phyloP scores from a whole-genome alignment of 2,797 vertebrate genomes.

The Pangasius djambal region DNA sequence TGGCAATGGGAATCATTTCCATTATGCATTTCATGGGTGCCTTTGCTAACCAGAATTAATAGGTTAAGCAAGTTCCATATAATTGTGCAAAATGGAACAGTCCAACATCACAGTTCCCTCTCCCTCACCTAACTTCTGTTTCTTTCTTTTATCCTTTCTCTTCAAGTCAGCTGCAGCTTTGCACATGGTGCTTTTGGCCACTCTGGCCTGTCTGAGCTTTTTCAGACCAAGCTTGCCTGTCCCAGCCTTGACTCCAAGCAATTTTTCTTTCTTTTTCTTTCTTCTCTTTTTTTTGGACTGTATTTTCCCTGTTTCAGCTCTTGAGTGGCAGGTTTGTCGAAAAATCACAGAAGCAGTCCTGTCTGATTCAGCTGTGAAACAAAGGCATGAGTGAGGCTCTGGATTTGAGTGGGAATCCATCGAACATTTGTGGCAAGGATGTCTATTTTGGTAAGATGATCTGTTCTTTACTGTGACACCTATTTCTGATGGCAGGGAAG shows the following conservation, averaged over 20 bases:
- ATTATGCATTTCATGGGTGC: background rate
- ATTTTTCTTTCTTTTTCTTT: slow-evolving; percentile 86
- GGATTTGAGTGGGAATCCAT: slow-evolving; percentile 44
- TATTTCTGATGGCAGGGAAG: slow-evolving; percentile 67
- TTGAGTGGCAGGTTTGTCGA: slow-evolving; percentile 62
- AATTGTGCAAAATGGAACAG: background rate
- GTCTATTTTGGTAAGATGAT: slow-evolving; percentile 40
- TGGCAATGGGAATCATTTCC: background rate
- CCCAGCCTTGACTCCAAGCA: slow-evolving; percentile 75
- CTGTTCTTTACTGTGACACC: slow-evolving; percentile 71
- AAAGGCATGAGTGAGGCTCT: slow-evolving; percentile 48
- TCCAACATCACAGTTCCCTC: background rate
- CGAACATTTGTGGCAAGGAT: slow-evolving; percentile 60
- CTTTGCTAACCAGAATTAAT: background rate
- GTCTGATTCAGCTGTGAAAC: slow-evolving; percentile 45
- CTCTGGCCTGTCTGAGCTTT: slow-evolving; percentile 66
- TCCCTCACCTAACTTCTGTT: slow-evolving; percentile 85
- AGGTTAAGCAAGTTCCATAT: background rate
- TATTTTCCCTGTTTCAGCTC: slow-evolving; percentile 61
- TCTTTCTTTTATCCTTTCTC: slow-evolving; percentile 89
- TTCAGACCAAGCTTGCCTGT: slow-evolving; percentile 68
- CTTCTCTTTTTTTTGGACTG: slow-evolving; percentile 86
- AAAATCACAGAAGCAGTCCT: slow-evolving; percentile 17
- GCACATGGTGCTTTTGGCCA: slow-evolving; percentile 76
- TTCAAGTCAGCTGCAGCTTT: slow-evolving; percentile 78